These are phyloP conservation scores for Drosophila villosipedis DNA, from an alignment of 2,888 invertebrate genomes.

Conservation along the genomic window DNA sequence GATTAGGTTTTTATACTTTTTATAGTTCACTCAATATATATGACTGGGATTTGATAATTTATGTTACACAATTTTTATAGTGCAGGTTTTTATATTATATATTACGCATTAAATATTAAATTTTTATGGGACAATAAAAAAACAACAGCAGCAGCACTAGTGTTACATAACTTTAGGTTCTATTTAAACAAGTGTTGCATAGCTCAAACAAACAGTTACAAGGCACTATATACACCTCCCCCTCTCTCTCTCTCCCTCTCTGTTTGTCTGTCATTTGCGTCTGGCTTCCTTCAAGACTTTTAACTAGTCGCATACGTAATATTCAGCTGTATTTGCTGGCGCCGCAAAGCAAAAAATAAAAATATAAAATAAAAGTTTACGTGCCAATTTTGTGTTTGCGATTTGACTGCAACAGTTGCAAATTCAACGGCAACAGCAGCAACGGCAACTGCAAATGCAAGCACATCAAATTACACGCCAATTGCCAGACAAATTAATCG, in stretches of 20 bases:
- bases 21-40: background rate
- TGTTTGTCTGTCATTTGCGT: background rate
- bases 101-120: too few relatives aligned
- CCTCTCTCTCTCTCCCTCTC: background rate
- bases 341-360: conserved; percentile 20
- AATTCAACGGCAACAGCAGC: conserved; percentile 2
- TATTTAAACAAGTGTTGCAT: conserved; percentile 1
- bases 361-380: conserved; percentile 15
- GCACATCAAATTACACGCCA: conserved; percentile 57
- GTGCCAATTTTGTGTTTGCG: conserved; percentile 44
- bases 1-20: background rate
- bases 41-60: too few relatives aligned
- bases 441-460: conserved; percentile 28
- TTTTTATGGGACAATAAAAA: too few relatives aligned
- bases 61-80: too few relatives aligned
- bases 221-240: background rate
- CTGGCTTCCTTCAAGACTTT: conserved; percentile 24
- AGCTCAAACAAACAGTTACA: conserved; percentile 14
- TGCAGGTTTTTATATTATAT: too few relatives aligned
- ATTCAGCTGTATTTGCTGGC: conserved; percentile 31
- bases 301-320: conserved; percentile 42
- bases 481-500: conserved; percentile 59
- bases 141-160: background rate
- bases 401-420: conserved; percentile 29
- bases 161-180: conserved; percentile 2